phyloP scores from a whole-genome alignment of 2,797 vertebrate species.

The Chelmon rostratus region DNA sequence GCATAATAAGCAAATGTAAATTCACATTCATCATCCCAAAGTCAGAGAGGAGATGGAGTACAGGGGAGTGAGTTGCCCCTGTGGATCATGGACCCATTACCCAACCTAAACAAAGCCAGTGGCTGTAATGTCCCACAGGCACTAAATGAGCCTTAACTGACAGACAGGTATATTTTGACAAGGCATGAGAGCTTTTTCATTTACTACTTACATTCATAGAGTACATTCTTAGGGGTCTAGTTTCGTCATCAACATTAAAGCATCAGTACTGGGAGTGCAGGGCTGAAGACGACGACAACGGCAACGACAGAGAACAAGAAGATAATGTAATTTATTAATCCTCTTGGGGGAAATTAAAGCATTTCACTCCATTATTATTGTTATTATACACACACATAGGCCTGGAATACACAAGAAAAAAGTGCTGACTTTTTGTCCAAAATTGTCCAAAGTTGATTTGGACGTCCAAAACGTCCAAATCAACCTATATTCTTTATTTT shows the following conservation, averaged over 20 bases:
- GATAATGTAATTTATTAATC: background rate
- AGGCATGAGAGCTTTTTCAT: slow-evolving; percentile 58
- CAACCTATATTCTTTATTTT: background rate
- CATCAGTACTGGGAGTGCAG: background rate
- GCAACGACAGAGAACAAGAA: background rate
- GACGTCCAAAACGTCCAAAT: slow-evolving; percentile 8
- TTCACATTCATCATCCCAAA: slow-evolving; percentile 77
- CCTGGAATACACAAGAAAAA: background rate
- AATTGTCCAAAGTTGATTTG: too few species aligned
- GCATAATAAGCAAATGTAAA: slow-evolving; percentile 73
- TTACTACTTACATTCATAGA: slow-evolving; percentile 45
- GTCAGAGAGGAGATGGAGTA: slow-evolving; percentile 55
- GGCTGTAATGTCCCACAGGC: slow-evolving; percentile 63
- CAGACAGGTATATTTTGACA: slow-evolving; percentile 74
- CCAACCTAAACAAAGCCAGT: slow-evolving; percentile 81
- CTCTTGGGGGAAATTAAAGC: background rate
- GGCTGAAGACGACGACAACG: too few species aligned
- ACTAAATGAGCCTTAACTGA: slow-evolving; percentile 70
- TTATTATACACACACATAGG: background rate
- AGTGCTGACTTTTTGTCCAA: background rate
- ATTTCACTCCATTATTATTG: background rate
- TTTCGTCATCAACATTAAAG: slow-evolving; percentile 38
- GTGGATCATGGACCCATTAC: slow-evolving; percentile 72
- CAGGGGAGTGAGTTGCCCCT: slow-evolving; percentile 55
- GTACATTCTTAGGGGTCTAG: slow-evolving; percentile 12